Evolutionary conservation across 2,113 vertebrate species (phyloP).

Genomic region (Genyomyrus donnyi): DNA sequence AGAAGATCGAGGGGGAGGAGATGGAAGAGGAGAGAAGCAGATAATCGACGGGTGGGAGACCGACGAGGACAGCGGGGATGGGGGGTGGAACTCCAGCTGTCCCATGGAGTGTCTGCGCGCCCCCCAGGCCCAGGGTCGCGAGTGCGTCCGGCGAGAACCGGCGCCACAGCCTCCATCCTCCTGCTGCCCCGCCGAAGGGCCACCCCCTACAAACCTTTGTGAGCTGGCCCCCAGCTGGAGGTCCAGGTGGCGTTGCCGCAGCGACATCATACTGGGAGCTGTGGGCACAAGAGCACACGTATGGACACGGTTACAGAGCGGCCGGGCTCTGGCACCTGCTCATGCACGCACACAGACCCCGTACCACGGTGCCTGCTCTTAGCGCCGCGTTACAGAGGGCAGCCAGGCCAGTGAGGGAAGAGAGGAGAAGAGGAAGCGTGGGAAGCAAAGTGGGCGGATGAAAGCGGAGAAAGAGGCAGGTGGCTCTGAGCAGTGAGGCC

Average conservation of each 20-base stretch:
- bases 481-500: background rate
- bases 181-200: conserved; percentile 42
- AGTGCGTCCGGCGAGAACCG: conserved; percentile 40
- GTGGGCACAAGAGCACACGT: conserved; percentile 35
- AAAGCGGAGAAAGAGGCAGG: background rate
- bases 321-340: background rate
- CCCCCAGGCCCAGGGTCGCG: conserved; percentile 63
- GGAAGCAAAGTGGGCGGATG: background rate
- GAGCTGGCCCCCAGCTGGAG: conserved; percentile 64
- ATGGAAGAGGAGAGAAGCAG: conserved; percentile 22
- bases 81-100: conserved; percentile 66
- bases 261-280: conserved; percentile 71
- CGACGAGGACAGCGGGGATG: conserved; percentile 47
- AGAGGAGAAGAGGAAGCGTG: background rate
- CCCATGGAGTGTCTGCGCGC: conserved; percentile 73
- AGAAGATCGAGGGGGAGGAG: conserved; percentile 9
- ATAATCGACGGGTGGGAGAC: conserved; percentile 44
- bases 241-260: conserved; percentile 77
- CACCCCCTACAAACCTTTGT: conserved; percentile 89
- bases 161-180: conserved; percentile 35
- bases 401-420: background rate
- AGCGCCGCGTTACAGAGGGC: background rate
- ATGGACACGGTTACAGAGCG: background rate
- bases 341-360: background rate
- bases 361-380: background rate